Evolutionary conservation across 23 tunicate species (phyloP), one percentile per base, ranked within the genome.

Genomic region (Trididemnum clinides): DNA sequence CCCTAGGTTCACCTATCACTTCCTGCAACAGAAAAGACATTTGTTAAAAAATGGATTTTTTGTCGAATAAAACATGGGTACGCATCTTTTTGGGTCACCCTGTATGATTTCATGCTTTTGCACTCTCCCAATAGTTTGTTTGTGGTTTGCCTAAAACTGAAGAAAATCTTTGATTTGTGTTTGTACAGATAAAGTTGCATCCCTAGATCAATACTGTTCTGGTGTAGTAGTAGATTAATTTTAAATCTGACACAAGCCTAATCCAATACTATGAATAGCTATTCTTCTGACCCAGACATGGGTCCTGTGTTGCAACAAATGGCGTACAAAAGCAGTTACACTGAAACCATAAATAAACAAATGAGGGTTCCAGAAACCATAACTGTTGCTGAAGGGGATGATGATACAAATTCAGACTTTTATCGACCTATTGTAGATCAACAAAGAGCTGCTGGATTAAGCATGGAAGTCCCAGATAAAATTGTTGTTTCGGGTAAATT

Each of bases 381-480:
- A 30, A 86, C 91, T 27, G 97, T 87, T 6, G 87, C 54, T 50
- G 79, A 71, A 1, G 12, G 19, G 7, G 71, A 57, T 51, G 81
- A 29, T 28, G 80, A 74, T 23, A 6, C 15, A 4, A 57, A 74
- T 36, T n/a, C 4, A 4, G 57, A 74, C 28, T 10, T 10, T 2
- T 36, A 38, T 7, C 20, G 28, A 4, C 15, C 7, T 38, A 5
- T 37, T 31, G 1, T 22, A 19, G 44, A 79, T 50, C 31, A 59
- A 15, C 2, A 50, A 15, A 27, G 33, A 22, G 39, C 81, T 50
- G 44, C 88, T n/a, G 82, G 90, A 0, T 80, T 87, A 25, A 59
- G 33, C 26, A 92, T 92, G 97, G 91, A 87, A 50, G 97, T 92
- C 0, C 97, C 97, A 18, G 91, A 87, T 20, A 87, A 88, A 92